Evolutionary conservation across 2,797 vertebrate genomes (phyloP).

Genomic region (Taeniopygia guttata): DNA sequence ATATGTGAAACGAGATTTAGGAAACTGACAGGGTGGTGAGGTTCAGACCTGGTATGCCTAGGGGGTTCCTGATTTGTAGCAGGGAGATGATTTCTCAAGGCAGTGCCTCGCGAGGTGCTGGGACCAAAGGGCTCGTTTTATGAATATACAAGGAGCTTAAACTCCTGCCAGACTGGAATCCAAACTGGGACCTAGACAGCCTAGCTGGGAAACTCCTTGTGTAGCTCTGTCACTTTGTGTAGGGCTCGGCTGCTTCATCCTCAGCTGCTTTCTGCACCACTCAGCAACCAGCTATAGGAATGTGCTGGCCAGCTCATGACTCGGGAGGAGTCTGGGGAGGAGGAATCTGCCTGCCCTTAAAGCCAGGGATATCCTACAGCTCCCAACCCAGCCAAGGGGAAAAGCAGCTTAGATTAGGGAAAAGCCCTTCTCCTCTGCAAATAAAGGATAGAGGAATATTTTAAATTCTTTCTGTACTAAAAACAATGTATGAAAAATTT

Average conservation of each 20-base stretch:
- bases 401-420: not conserved
- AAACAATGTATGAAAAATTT: not conserved
- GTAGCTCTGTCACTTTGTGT: accelerated
- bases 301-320: not conserved
- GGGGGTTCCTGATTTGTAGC: not conserved
- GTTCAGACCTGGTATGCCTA: not conserved
- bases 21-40: not conserved
- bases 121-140: not conserved
- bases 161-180: not conserved
- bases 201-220: not conserved
- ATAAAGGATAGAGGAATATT: not conserved
- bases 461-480: not conserved
- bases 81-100: not conserved
- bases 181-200: not conserved
- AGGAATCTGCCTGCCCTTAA: not conserved
- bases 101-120: accelerated
- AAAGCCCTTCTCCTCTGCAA: not conserved
- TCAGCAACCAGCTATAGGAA: not conserved
- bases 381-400: not conserved
- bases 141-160: not conserved
- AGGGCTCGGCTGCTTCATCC: not conserved
- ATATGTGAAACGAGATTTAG: not conserved
- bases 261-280: not conserved
- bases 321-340: not conserved
- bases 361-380: not conserved